A percentile compares a stretch with the other conserved stretches of the same genome.
Conservation (phyloP, 2,888 invertebrate genomes). For the Ceraclea dissimilis region DNA sequence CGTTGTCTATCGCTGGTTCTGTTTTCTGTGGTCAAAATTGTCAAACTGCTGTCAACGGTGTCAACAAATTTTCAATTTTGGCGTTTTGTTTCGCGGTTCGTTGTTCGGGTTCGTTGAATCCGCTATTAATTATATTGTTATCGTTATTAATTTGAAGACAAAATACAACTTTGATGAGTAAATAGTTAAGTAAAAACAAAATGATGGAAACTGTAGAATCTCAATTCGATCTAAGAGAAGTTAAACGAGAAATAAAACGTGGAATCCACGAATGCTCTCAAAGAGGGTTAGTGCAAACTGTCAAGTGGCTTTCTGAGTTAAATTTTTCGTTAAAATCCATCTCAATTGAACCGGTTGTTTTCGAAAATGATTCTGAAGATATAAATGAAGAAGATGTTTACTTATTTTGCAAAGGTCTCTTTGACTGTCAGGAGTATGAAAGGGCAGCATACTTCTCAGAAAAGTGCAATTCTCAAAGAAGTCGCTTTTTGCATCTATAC, state of each 20-base stretch:
- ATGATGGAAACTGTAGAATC: slow-evolving; percentile 34
- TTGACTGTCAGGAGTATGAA: slow-evolving; percentile 87
- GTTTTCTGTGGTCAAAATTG: too few relatives aligned
- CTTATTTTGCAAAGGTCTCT: slow-evolving; percentile 76
- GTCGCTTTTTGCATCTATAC: slow-evolving; percentile 78
- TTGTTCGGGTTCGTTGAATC: too few relatives aligned
- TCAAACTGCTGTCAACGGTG: too few relatives aligned
- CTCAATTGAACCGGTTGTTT: slow-evolving; percentile 41
- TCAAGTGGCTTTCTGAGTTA: slow-evolving; percentile 85
- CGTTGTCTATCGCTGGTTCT: too few relatives aligned
- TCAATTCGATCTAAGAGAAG: slow-evolving; percentile 48
- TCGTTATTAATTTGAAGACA: too few relatives aligned
- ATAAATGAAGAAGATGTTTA: slow-evolving; percentile 65
- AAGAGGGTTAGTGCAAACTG: slow-evolving; percentile 70
- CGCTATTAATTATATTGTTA: too few relatives aligned
- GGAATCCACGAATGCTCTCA: slow-evolving; percentile 69
- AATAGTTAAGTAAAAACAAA: too few relatives aligned
- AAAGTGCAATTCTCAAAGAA: slow-evolving; percentile 60
- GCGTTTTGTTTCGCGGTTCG: too few relatives aligned
- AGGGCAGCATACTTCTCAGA: slow-evolving; percentile 75
- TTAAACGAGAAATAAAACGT: slow-evolving; percentile 56
- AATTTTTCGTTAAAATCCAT: slow-evolving; percentile 36
- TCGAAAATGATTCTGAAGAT: slow-evolving; percentile 35
- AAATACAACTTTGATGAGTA: too few relatives aligned
- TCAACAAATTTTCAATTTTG: too few relatives aligned